Base-by-base conservation (phyloP, 35 echinoderm and acorn worm genomes). In the Stichopus chloronotus region DNA sequence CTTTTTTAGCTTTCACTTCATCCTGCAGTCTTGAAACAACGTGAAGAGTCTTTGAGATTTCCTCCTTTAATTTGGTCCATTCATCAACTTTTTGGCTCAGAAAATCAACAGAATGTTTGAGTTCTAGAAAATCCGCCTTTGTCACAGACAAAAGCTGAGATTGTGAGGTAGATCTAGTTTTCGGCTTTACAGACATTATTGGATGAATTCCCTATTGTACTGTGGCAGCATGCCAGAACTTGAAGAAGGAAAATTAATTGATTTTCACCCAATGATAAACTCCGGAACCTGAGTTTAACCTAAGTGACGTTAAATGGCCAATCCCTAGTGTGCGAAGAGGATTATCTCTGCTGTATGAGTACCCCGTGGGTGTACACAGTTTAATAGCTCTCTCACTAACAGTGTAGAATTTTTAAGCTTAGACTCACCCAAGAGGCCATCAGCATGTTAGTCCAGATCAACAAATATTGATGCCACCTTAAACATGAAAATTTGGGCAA, bases 1-100 rank as follows among this genome's bases (percentile, higher is more conserved):
- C n/a, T n/a, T n/a, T n/a, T n/a, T n/a, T n/a, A n/a, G 63, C 63
- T n/a, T n/a, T n/a, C n/a, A n/a, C n/a, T n/a, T n/a, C n/a, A n/a
- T n/a, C n/a, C n/a, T n/a, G n/a, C n/a, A 68, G 63, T 68, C 63
- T 68, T 68, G 63, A 9, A 68, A 68, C 63, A 68, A 68, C 8
- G 63, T 68, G n/a, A n/a, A n/a, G n/a, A n/a, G n/a, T n/a, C n/a
- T n/a, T n/a, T n/a, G n/a, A n/a, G n/a, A n/a, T n/a, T n/a, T n/a
- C n/a, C n/a, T n/a, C n/a, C n/a, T n/a, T n/a, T n/a, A n/a, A n/a
- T n/a, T n/a, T n/a, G n/a, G 63, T 68, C 63, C 63, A 68, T 68
- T 68, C 63, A 68, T 68, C 63, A 68, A 68, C 63, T 68, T 68
- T n/a, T n/a, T n/a, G n/a, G n/a, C n/a, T n/a, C n/a, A n/a, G n/a